These are phyloP conservation scores for Arion vulgaris DNA, from an alignment of 1,140 invertebrate genomes.

Conservation along the genomic window DNA sequence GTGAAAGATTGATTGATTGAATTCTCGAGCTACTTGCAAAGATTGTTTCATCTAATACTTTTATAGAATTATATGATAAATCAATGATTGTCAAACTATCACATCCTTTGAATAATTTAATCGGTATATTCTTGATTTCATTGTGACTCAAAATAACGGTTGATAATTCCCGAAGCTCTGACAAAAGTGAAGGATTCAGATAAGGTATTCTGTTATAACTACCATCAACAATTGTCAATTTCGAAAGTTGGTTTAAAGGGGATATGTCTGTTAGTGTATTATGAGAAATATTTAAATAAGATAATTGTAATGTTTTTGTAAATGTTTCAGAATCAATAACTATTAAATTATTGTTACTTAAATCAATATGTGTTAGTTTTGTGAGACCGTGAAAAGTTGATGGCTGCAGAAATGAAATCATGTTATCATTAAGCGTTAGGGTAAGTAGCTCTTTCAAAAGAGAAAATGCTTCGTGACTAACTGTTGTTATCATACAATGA, in stretches of 20 bases:
- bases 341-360: constrained; percentile 25
- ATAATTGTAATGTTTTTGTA: not conserved
- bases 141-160: constrained; percentile 40
- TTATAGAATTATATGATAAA: constrained; percentile 43
- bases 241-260: not conserved
- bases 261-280: constrained; percentile 17
- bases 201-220: constrained; percentile 33
- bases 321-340: not conserved
- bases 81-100: constrained; percentile 39
- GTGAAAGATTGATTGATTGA: constrained; percentile 41
- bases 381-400: constrained; percentile 20
- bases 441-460: constrained; percentile 21
- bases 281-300: constrained; percentile 40
- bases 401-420: constrained; percentile 14
- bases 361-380: constrained; percentile 28
- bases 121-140: constrained; percentile 15
- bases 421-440: constrained; percentile 40
- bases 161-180: constrained; percentile 38
- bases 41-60: constrained; percentile 8
- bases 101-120: constrained; percentile 37
- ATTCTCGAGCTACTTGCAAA: constrained; percentile 29
- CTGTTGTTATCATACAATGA: not conserved
- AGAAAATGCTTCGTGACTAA: constrained; percentile 33
- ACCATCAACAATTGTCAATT: constrained; percentile 20
- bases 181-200: constrained; percentile 14